Base-by-base conservation (phyloP, 1,140 invertebrate species). In the Ostrea edulis region DNA sequence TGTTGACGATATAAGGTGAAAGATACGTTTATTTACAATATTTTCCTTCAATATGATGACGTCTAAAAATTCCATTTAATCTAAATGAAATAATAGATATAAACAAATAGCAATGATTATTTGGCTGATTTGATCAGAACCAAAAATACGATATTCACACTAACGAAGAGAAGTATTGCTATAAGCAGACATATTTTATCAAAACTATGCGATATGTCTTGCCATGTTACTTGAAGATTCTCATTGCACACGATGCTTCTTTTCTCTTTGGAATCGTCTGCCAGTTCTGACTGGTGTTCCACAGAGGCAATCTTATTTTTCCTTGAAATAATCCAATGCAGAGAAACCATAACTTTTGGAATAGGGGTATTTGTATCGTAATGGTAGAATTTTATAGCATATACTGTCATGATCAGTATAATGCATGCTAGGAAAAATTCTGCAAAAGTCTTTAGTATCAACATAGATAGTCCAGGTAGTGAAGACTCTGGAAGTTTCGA, bases 401-500 rank as follows among this genome's bases (percentile, higher is more conserved):
- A 77, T 29, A 14, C 55, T 20, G 55, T 4, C 68, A 77, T 77
- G 25, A 77, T 17, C 1, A 77, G 25, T 29, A 77, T 25, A 12
- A 77, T 77, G 12, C 22, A 77, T 14, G 25, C 68, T 35, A 77
- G 29, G 2, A 77, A 25, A 29, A 77, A 77, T 77, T 77, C 68
- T 25, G 68, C 68, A 9, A 77, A 77, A 2, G 68, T 77, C 25
- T 77, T 77, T 35, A 77, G 25, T 14, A 77, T 77, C 4, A 77
- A 35, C 14, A 77, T 22, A 0, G 68, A 77, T 9, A 77, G 68
- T 11, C 68, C 68, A 0, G 68, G 68, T 12, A 77, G 14, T 0
- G 68, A 77, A 14, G 68, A 77, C 25, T 77, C 68, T 29, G 68
- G 68, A 77, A 77, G 29, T 35, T 35, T 77, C 25, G 68, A 77